Evolutionary conservation across 1,140 invertebrate genomes (phyloP).

Genomic region (Archivesica marissinica): DNA sequence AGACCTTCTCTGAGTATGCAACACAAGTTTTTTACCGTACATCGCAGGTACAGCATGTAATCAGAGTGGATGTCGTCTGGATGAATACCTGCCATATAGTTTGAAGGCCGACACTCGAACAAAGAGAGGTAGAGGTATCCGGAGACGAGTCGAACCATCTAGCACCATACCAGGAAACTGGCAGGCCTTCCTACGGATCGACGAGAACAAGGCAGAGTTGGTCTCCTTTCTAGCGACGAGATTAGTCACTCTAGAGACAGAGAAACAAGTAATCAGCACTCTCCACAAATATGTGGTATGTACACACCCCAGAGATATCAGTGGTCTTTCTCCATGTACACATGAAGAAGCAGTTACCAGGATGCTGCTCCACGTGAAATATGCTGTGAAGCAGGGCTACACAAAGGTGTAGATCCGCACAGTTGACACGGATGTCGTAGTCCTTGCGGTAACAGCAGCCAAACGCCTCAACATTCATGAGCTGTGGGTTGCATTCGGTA

Average conservation of each 20-base stretch:
- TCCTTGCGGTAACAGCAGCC: slow-evolving; percentile 60
- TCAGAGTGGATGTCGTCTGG: slow-evolving; percentile 59
- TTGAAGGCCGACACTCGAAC: slow-evolving; percentile 48
- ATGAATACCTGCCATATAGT: slow-evolving; percentile 60
- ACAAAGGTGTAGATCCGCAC: slow-evolving; percentile 61
- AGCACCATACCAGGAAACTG: background rate
- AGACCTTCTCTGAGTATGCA: slow-evolving; percentile 66
- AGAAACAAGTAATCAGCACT: no score
- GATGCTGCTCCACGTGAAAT: slow-evolving; percentile 66
- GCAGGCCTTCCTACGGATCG: background rate
- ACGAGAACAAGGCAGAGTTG: slow-evolving; percentile 24
- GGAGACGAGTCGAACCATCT: slow-evolving; percentile 6
- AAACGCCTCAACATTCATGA: slow-evolving; percentile 29
- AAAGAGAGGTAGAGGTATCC: slow-evolving; percentile 54
- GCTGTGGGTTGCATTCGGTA: slow-evolving; percentile 65
- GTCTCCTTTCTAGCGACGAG: slow-evolving; percentile 9
- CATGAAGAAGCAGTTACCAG: slow-evolving; percentile 75
- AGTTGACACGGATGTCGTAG: slow-evolving; percentile 74
- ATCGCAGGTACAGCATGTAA: slow-evolving; percentile 78
- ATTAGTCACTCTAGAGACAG: no score
- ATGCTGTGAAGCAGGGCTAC: slow-evolving; percentile 61
- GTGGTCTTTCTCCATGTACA: slow-evolving; percentile 58
- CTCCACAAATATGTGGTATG: background rate
- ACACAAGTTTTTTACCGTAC: slow-evolving; percentile 47
- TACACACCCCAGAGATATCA: background rate